These are phyloP conservation scores for Prietella phreatophila DNA, from an alignment of 2,113 vertebrate genomes.

Conservation along the genomic window DNA sequence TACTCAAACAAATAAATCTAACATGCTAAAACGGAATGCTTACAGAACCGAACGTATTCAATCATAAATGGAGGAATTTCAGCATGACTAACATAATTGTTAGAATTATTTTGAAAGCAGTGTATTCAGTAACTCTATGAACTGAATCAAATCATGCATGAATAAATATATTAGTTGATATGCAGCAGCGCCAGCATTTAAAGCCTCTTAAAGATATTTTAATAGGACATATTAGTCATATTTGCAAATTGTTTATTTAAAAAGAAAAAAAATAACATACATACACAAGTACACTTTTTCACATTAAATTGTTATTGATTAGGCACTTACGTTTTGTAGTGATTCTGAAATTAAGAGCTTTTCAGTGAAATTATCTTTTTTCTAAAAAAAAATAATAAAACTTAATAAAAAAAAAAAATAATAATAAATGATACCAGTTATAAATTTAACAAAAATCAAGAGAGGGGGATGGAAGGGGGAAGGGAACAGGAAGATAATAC, in stretches of 20 bases:
- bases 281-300: slow-evolving; percentile 68
- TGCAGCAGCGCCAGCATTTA: not conserved
- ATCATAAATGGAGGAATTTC: not conserved
- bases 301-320: slow-evolving; percentile 66
- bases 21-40: not conserved
- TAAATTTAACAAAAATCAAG: not conserved
- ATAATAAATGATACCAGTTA: not conserved
- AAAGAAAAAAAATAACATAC: slow-evolving; percentile 63
- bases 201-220: not conserved
- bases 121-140: not conserved
- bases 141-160: not conserved
- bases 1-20: slow-evolving; percentile 11
- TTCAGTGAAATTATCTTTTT: slow-evolving; percentile 34
- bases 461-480: not conserved
- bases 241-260: slow-evolving; percentile 71
- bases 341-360: slow-evolving; percentile 56
- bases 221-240: slow-evolving; percentile 25
- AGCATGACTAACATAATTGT: not conserved
- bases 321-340: slow-evolving; percentile 54
- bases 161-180: slow-evolving; percentile 23
- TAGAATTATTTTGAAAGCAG: not conserved
- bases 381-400: not conserved
- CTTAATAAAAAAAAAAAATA: no score
- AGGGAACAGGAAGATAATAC: not conserved
- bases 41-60: not conserved